Percentiles rank a stretch among this genome's conserved stretches.
These are phyloP conservation scores for Oeneis ivallda DNA, from an alignment of 2,888 invertebrate species.

Conservation along the genomic window DNA sequence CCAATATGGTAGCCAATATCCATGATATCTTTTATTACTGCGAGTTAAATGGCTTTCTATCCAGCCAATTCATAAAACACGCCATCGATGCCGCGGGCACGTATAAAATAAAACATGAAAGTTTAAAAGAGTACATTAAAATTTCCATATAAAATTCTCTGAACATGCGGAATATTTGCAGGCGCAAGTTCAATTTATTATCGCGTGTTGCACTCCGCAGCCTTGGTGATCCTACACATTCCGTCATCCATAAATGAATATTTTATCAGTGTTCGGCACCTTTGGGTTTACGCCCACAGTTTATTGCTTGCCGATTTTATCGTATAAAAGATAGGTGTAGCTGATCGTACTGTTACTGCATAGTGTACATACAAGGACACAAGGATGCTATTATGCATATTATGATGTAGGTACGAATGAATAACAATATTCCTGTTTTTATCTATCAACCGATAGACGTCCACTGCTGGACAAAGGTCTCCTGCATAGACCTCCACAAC, in stretches of 20 bases:
- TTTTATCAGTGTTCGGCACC: slow-evolving; percentile 53
- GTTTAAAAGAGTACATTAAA: neutral
- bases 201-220: slow-evolving; percentile 40
- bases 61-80: slow-evolving; percentile 12
- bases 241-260: slow-evolving; percentile 43
- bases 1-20: neutral
- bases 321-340: slow-evolving; percentile 14
- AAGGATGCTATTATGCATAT: neutral
- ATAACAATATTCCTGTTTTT: no score
- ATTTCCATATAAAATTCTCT: slow-evolving; percentile 12
- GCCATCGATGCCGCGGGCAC: slow-evolving; percentile 2
- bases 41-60: neutral
- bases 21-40: neutral
- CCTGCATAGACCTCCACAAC: no score
- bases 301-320: slow-evolving; percentile 31
- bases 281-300: slow-evolving; percentile 40
- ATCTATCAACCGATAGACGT: no score
- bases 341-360: neutral
- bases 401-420: neutral
- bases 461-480: no score
- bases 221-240: slow-evolving; percentile 55
- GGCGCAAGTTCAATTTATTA: slow-evolving; percentile 23
- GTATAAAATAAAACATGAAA: neutral
- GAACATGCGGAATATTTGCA: slow-evolving; percentile 24
- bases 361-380: neutral